Evolutionary conservation across 23 tunicate genomes (phyloP), one percentile per base, ranked within the genome.

Genomic region (Ciona savignyi): DNA sequence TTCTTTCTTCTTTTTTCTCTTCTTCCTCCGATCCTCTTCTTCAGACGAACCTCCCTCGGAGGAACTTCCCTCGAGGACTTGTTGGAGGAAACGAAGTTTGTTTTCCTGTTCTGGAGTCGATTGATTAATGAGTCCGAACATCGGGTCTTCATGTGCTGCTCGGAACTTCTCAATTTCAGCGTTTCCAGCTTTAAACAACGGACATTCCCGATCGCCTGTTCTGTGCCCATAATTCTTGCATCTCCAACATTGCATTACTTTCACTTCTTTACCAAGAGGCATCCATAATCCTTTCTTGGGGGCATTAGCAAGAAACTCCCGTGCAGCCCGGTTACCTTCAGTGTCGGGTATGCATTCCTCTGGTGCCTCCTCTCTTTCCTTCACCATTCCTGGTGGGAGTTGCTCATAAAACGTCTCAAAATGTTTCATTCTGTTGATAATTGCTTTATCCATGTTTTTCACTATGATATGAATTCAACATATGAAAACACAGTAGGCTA

Each of bases 171-270:
- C 97, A 51, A 68, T 60, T 49, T 81, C 80, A 23, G 82, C 79
- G 74, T 91, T 91, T 51, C 97, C 97, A 28, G 86, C 67, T 33
- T 66, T 76, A 75, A 91, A 91, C 67, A 91, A 23, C 9, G 97
- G 97, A 33, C 97, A 91, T 60, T 91, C 97, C 65, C 75, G 76
- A 68, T 91, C 97, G 4, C 97, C 97, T 19, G 97, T 91, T 60
- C 97, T 66, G 62, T 91, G 97, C 4, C 97, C 97, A 73, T 84
- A 91, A 34, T 91, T 88, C 51, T 91, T 91, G 51, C 97, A 91
- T 66, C 88, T 84, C 97, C 97, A 91, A 32, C 97, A 91, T 60
- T 91, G 97, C 97, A 91, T 91, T 2, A 91, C 97, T 91, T 91
- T 91, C n/a, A 91, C 97, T 80, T 91, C 97, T 80, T 91, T 84